Evolutionary conservation across 2,888 invertebrate species (phyloP), one percentile per base, ranked within the genome.

Genomic region (Megaustenia siamemsis): DNA sequence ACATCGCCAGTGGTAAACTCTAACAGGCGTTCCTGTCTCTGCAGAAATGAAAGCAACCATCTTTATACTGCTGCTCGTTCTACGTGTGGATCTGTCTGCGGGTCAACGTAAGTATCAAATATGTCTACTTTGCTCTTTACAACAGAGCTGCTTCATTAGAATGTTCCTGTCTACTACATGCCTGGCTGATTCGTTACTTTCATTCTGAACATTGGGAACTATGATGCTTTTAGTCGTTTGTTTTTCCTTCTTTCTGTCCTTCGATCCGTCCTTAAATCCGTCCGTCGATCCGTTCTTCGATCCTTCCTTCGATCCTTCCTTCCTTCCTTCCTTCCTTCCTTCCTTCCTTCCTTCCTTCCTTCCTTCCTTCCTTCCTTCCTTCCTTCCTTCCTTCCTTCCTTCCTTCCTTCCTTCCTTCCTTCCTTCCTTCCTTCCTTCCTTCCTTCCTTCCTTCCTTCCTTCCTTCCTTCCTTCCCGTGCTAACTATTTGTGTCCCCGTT

Each of bases 381-480:
- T 0, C 5, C 32, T 69, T 69, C 69, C 32, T 69, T 69, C 32
- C 69, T 68, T 68, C 32, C 68, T 68, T 68, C 68, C 32, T 68
- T n/a, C 68, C 32, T 68, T n/a, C 68, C 5, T 68, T 68, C 68
- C 32, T 68, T 68, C 68, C 32, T 69, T 69, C 69, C 32, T 69
- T 69, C 69, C 32, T 69, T 69, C 69, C 0, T 69, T 69, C 69
- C 32, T 69, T 69, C 69, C 32, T 69, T 69, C 69, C 0, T 69
- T 69, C 69, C 32, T 69, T 69, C 69, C 32, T 69, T 6, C 35
- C 32, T 69, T 6, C 0, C 32, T 69, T 69, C 5, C 32, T 69
- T 69, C 5, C 32, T 69, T 69, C 69, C 2, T 69, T 69, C 69
- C 32, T 69, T 69, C 21, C 69, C 18, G 21, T 49, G 18, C 10